Percentiles rank a stretch among this genome's conserved stretches.
Evolutionary conservation across 2,113 vertebrate genomes (phyloP).

Genomic region (Xiphophorus maculatus): DNA sequence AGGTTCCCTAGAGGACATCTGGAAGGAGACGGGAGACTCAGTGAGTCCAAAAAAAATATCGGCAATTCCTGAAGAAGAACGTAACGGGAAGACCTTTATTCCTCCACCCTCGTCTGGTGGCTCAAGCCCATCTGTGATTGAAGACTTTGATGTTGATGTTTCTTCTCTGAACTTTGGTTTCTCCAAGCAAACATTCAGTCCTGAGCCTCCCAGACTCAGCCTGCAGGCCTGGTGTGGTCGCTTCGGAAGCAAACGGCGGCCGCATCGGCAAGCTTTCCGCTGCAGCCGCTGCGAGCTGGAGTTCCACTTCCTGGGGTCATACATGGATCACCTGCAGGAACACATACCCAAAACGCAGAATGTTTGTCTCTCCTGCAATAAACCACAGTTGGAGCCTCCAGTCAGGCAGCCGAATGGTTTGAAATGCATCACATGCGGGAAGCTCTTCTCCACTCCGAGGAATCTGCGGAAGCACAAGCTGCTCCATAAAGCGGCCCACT

Average conservation of each 20-base stretch:
- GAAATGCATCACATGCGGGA: constrained; percentile 52
- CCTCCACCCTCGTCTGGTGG: not conserved
- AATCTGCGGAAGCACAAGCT: constrained; percentile 49
- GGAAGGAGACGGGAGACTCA: constrained; percentile 1
- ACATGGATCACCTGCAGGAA: constrained; percentile 51
- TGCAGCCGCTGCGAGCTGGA: constrained; percentile 52
- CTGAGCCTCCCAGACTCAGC: constrained; percentile 8
- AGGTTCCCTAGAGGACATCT: constrained; percentile 26
- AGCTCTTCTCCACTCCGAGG: constrained; percentile 37
- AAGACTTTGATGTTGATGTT: not conserved
- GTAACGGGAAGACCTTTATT: not conserved
- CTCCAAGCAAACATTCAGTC: not conserved
- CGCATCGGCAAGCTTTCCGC: constrained; percentile 28
- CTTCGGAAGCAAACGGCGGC: constrained; percentile 43
- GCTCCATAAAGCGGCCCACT: constrained; percentile 41
- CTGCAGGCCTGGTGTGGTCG: constrained; percentile 34
- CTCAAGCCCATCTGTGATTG: not conserved
- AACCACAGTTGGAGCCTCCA: constrained; percentile 20
- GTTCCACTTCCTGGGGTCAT: constrained; percentile 54
- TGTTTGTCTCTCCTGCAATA: constrained; percentile 18
- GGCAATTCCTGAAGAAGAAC: not conserved
- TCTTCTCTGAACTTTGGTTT: not conserved
- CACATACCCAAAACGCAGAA: constrained; percentile 39
- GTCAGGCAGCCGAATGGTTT: constrained; percentile 2
- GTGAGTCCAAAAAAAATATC: not conserved